Percentiles rank a stretch among this genome's conserved stretches.
Conservation (phyloP, 2,113 vertebrate genomes). For the Anarrhichthys ocellatus region DNA sequence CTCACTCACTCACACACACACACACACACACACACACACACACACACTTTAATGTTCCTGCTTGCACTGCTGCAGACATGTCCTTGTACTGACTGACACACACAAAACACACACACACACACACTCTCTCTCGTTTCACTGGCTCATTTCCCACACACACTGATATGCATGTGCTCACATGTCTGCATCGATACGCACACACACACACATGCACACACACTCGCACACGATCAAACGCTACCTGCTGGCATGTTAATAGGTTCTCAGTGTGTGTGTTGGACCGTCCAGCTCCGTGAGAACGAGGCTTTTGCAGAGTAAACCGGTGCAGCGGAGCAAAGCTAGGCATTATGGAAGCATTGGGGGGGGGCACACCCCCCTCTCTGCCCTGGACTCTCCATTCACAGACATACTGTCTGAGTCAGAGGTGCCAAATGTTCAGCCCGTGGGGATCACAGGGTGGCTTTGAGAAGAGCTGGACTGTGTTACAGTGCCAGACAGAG, state of each 20-base stretch:
- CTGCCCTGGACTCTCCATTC: constrained; percentile 24
- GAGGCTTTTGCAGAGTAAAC: constrained; percentile 26
- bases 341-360: constrained; percentile 58
- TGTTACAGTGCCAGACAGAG: constrained; percentile 20
- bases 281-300: constrained; percentile 33
- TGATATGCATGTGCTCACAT: background rate
- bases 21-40: constrained; percentile 13
- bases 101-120: constrained; percentile 3
- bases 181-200: background rate
- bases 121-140: background rate
- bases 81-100: constrained; percentile 33
- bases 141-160: constrained; percentile 16
- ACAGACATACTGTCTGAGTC: constrained; percentile 59
- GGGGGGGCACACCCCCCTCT: constrained; percentile 9
- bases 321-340: constrained; percentile 38
- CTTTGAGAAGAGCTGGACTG: constrained; percentile 21
- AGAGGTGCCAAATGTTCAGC: constrained; percentile 65
- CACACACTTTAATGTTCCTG: background rate
- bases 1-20: constrained; percentile 11
- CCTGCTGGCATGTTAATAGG: constrained; percentile 59
- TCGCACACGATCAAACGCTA: constrained; percentile 29
- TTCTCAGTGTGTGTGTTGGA: constrained; percentile 44
- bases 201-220: constrained; percentile 14
- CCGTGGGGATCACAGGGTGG: constrained; percentile 40
- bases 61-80: constrained; percentile 22